Percentiles rank a stretch among this genome's conserved stretches.
Conservation (phyloP, 2,888 invertebrate genomes). For the Thereva nobilitata region DNA sequence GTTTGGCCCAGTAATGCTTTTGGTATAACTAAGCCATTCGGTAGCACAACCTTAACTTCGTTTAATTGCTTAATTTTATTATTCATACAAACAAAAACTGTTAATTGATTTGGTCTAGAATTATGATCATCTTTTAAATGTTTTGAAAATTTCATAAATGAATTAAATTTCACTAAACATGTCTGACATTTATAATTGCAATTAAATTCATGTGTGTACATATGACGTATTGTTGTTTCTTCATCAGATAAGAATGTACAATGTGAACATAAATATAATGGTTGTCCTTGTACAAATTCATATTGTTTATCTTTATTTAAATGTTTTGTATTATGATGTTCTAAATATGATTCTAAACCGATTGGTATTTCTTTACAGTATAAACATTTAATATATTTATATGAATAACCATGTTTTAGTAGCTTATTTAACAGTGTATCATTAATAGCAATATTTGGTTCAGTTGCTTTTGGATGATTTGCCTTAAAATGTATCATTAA, state of each 20-base stretch:
- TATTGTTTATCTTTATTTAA: not conserved
- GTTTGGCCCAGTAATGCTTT: slow-evolving; percentile 3
- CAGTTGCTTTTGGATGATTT: not conserved
- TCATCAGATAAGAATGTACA: slow-evolving; percentile 15
- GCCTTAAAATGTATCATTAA: slow-evolving; percentile 3
- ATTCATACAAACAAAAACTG: slow-evolving; percentile 9
- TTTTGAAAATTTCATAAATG: slow-evolving; percentile 9
- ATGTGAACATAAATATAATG: slow-evolving; percentile 7
- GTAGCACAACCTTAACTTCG: slow-evolving; percentile 5
- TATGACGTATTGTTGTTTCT: slow-evolving; percentile 4
- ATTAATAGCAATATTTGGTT: not conserved
- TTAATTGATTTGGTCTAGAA: slow-evolving; percentile 9
- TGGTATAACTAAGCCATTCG: slow-evolving; percentile 15
- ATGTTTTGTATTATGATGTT: not conserved
- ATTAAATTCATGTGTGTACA: slow-evolving; percentile 4
- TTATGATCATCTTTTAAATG: slow-evolving; percentile 13
- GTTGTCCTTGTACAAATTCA: slow-evolving; percentile 6
- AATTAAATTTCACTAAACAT: not conserved
- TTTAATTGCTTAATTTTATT: slow-evolving; percentile 13
- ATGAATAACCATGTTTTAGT: slow-evolving; percentile 7
- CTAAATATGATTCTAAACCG: not conserved
- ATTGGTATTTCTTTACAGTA: slow-evolving; percentile 2
- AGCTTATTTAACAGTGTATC: not conserved
- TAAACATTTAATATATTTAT: slow-evolving; percentile 17
- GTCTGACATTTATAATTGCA: slow-evolving; percentile 12